Percentiles rank a stretch among this genome's conserved stretches.
Conservation (phyloP, 2,888 invertebrate species). For the Criorhina ranunculi region DNA sequence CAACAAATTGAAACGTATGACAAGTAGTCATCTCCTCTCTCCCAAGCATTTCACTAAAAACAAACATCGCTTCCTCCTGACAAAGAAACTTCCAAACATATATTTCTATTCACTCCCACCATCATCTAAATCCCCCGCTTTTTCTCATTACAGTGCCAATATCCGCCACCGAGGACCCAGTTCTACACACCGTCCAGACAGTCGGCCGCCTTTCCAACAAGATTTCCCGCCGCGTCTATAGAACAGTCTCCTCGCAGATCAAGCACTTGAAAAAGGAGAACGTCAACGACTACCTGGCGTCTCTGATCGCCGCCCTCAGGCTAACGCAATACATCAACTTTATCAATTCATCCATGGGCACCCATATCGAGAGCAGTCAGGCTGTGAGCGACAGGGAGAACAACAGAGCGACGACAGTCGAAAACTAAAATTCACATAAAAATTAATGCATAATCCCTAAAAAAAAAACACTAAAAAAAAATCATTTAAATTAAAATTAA, state of each 20-base stretch:
- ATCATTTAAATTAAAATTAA: slow-evolving; percentile 49
- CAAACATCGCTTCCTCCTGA: not conserved
- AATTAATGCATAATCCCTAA: slow-evolving; percentile 4
- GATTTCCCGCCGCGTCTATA: slow-evolving; percentile 89
- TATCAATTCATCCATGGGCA: slow-evolving; percentile 84
- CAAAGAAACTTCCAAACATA: not conserved
- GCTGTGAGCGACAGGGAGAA: slow-evolving; percentile 35
- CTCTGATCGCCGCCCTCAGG: slow-evolving; percentile 85
- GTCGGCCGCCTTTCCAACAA: slow-evolving; percentile 90
- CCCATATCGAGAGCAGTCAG: slow-evolving; percentile 80
- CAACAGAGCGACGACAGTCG: slow-evolving; percentile 43
- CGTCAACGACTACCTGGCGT: slow-evolving; percentile 85
- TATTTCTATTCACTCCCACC: not conserved
- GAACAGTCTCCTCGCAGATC: slow-evolving; percentile 87
- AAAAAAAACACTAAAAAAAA: slow-evolving; percentile 14
- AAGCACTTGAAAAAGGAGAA: slow-evolving; percentile 85
- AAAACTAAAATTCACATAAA: slow-evolving; percentile 46
- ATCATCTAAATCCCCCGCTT: slow-evolving; percentile 21
- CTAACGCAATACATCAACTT: slow-evolving; percentile 85
- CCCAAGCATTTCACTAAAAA: not conserved
- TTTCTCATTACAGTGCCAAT: slow-evolving; percentile 86
- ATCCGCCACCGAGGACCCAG: slow-evolving; percentile 87
- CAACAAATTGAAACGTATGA: slow-evolving; percentile 3
- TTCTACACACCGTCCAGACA: slow-evolving; percentile 89
- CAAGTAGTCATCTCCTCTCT: not conserved